Base-by-base conservation (phyloP, 2,797 vertebrate species). In the Hippoglossus hippoglossus region DNA sequence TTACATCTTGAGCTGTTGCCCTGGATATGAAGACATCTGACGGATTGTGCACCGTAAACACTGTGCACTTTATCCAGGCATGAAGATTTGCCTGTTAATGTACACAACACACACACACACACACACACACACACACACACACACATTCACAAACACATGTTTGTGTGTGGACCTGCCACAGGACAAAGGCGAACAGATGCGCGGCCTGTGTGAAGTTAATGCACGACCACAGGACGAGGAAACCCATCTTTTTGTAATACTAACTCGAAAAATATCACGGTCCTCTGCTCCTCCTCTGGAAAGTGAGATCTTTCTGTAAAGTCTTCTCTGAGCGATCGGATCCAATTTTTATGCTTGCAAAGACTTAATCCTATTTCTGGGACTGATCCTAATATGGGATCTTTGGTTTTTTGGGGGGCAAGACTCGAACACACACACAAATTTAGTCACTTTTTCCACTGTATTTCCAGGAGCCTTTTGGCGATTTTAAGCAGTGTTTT, bases 401-500 rank as follows among this genome's bases (percentile, higher is more conserved):
- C 39, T 67, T 75, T 31, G 36, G 49, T 28, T 75, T 34, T 54
- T 57, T 68, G 19, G 77, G 28, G 28, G 47, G 50, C 53, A 46
- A 49, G 26, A 60, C 24, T 52, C n/a, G 36, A 21, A 58, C 53
- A 58, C 66, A 77, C 31, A 70, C 47, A 62, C 36, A 63, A 50
- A 70, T 44, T 52, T 52, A 74, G 72, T 87, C 76, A 89, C 60
- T 84, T 71, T 89, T 89, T 85, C 87, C 86, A 65, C 54, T 79
- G 62, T 22, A 47, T 52, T 80, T 71, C 64, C 52, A 63, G 31
- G 28, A 64, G 56, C 68, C 49, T 72, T 19, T 59, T 81, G 69
- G 75, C 63, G 63, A 63, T 77, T 61, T 44, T 18, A 41, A 60
- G 74, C 71, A 66, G 24, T 51, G 82, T 65, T 77, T 83, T 69